These are phyloP conservation scores for Drosophila oshimai DNA, from an alignment of 1,140 invertebrate species.

Conservation along the genomic window DNA sequence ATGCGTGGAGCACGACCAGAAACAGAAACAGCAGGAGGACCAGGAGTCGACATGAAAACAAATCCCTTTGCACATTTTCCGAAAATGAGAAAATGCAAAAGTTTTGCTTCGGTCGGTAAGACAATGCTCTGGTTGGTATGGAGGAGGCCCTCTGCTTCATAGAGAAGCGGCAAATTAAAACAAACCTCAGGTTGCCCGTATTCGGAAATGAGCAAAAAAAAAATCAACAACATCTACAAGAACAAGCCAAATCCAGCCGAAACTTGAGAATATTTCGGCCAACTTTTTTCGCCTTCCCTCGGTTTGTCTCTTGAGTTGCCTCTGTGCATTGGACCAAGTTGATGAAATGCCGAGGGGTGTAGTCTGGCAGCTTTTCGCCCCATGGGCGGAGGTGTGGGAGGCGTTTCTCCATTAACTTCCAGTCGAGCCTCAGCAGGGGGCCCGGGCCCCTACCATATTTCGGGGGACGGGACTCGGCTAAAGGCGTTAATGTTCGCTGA, in stretches of 20 bases:
- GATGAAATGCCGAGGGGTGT: slow-evolving; percentile 44
- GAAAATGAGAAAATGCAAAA: slow-evolving; percentile 81
- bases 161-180: slow-evolving; percentile 80
- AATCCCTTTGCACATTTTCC: slow-evolving; percentile 81
- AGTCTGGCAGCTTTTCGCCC: slow-evolving; percentile 31
- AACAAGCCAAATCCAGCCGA: slow-evolving; percentile 33
- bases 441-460: not conserved
- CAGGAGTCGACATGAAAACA: slow-evolving; percentile 70
- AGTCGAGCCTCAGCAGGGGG: not conserved
- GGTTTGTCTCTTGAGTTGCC: not conserved
- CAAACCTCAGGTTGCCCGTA: slow-evolving; percentile 81
- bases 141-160: slow-evolving; percentile 28
- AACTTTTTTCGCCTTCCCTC: slow-evolving; percentile 27
- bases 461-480: not conserved
- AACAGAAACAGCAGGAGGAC: slow-evolving; percentile 23
- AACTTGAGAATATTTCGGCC: slow-evolving; percentile 44
- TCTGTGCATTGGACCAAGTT: slow-evolving; percentile 46
- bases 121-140: slow-evolving; percentile 47
- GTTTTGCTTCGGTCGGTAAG: slow-evolving; percentile 65
- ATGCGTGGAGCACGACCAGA: slow-evolving; percentile 36
- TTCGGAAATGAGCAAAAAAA: slow-evolving; percentile 75
- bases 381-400: not conserved
- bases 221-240: slow-evolving; percentile 11
- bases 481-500: slow-evolving; percentile 70
- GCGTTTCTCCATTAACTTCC: slow-evolving; percentile 20